Base-by-base conservation (phyloP, 2,888 invertebrate species). In the Mylabris sibirica region DNA sequence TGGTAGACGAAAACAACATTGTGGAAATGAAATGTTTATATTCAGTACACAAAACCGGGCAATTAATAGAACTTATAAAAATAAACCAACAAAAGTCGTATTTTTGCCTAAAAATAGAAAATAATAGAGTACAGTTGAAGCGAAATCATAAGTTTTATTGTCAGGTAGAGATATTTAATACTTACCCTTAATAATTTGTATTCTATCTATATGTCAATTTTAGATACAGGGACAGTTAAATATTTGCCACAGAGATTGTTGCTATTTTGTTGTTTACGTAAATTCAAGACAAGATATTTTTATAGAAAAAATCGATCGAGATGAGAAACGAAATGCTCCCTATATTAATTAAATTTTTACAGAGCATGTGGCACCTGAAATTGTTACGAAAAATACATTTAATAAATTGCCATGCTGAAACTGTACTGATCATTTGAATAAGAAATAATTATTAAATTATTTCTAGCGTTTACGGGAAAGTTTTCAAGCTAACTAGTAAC, bases 21-120 rank as follows among this genome's bases (percentile, higher is more conserved):
- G 66, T 65, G 11, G 65, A 68, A n/a, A 65, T 64, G 8, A 65
- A 66, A 44, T 68, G 65, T 24, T 9, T 68, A 20, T 65, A 35
- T 35, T 20, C 30, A 57, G 35, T 41, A 4, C 17, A 35, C 9
- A 9, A 35, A 35, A 35, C 6, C 35, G 35, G 35, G 2, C 35
- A 35, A 11, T 11, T 35, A 11, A 35, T 8, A 20, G 53, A 12
- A 20, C 3, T 5, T 9, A 22, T 24, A 1, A 22, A 3, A 62
- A 63, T 6, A 49, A 14, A 38, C 41, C 44, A 60, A 17, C 49
- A 41, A 1, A 61, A 62, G 11, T 2, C 44, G 1, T 63, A 63
- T 41, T 34, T 67, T 35, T n/a, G n/a, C n/a, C n/a, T n/a, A n/a
- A 65, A 57, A 38, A 38, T 63, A 22, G 67, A 44, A 4, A 41